Evolutionary conservation across 2,888 invertebrate genomes (phyloP), one percentile per base, ranked within the genome.

Genomic region (Plusia festucae): DNA sequence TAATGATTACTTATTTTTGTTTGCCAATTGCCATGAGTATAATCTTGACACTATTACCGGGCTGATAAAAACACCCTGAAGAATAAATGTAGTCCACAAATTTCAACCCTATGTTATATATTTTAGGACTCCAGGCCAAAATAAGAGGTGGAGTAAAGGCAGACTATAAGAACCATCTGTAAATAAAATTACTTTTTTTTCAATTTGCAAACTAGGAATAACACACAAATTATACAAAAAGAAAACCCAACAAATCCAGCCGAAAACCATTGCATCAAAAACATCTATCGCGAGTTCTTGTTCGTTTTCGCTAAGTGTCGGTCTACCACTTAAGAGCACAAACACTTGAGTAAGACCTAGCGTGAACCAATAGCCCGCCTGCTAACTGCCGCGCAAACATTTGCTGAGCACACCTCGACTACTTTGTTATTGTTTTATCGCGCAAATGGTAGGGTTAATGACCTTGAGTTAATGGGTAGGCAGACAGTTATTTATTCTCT

Each of bases 371-470:
- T 72, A 64, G 56, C 68, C 67, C 58, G 70, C 66, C 60, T 60
- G 80, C 70, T 80, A 78, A 79, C 73, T 64, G 65, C 60, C 55
- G 54, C 51, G 66, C 69, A 73, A 79, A 79, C 68, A 68, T 80
- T 80, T 68, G 63, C 51, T 59, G 44, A 57, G 22, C 66, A 65
- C 64, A 67, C 73, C 56, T 67, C 54, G 62, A 51, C 44, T 65
- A 73, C 76, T 65, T 76, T 67, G 65, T 54, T 68, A 70, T 67
- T 65, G 65, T 64, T 68, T 49, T 67, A 66, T 65, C 40, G 66
- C 59, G 20, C 32, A 58, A 61, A 53, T 65, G 16, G 27, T 34
- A 44, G 9, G 55, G 51, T 13, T 30, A 59, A 68, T 8, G 34
- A 27, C 27, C 53, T 61, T 59, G 27, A 52, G 57, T 9, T 30